Base-by-base conservation (phyloP, 2,797 vertebrate species). In the Spea hammondii region DNA sequence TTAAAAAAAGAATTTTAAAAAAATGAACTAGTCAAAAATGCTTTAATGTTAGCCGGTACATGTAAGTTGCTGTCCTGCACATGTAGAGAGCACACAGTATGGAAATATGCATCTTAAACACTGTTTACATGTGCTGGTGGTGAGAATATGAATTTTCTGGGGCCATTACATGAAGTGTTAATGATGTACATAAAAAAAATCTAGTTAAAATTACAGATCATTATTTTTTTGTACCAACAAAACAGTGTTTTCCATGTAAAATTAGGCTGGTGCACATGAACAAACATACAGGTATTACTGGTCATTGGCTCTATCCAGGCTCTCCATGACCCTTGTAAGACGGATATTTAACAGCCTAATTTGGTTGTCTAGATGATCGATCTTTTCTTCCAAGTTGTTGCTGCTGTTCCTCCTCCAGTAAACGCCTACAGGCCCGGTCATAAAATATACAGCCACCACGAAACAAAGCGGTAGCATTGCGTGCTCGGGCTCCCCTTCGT, bases 291-390 rank as follows among this genome's bases (percentile, higher is more conserved):
- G 50, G n/a, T 11, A 76, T 70, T 92, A 96, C 74, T 96, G 94
- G 73, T 97, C 93, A 1, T 86, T 87, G 62, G 89, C 78, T 78
- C 88, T 92, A 84, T 98, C 97, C 65, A 98, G 91, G 84, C 88
- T 92, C 81, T 99, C 97, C 0, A 99, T 96, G 83, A 99, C 94
- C 8, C 96, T 89, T 83, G 92, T 95, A 83, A 99, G 93, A 84
- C 97, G 93, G 85, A 99, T 95, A 88, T 98, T 99, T 62, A 99
- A 95, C 83, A 98, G 91, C 72, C 97, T 91, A 87, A 99, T 93
- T 90, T 99, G 97, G 78, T 90, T 96, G 73, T 98, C 97, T 67
- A 99, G 91, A 85, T 96, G 95, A 76, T 98, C 96, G 45, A 99
- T 96, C 89, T 99, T 98, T 86, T 99, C 97, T 86, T 98, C 96